Evolutionary conservation across 1,140 invertebrate genomes (phyloP), one percentile per base, ranked within the genome.

Genomic region (Drosophila saltans): DNA sequence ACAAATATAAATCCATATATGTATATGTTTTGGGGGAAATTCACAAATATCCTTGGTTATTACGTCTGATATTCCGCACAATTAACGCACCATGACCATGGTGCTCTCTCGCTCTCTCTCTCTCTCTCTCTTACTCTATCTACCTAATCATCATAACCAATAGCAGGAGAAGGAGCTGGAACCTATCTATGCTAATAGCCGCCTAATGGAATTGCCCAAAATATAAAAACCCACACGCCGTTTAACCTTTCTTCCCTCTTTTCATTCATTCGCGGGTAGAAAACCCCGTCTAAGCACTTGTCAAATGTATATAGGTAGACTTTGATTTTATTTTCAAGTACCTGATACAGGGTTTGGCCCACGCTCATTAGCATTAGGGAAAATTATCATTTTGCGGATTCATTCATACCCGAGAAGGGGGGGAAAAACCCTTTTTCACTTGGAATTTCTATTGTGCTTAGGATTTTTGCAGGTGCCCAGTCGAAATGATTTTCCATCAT

Each of bases 61-160:
- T 89, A 89, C 85, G 84, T 89, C 84, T 88, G 83, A 89, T 83
- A 88, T 88, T 88, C 84, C 84, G 63, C 70, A 65, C 80, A 83
- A 88, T 86, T 70, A 82, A 69, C 71, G 43, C 36, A 45, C 64
- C 75, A 76, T 75, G 63, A 24, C 68, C 70, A n/a, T 66, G 58
- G 48, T 67, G 73, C 57, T 71, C 36, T 62, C 64, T 52, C 4
- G 28, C 2, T 30, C 2, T 0, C 28, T 36, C 33, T 36, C 4
- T 36, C 33, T 6, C 33, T 36, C 6, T 36, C 33, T 36, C 33
- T 36, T 5, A 4, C 33, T 36, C 33, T 7, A 2, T 36, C 72
- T 81, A 88, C 78, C 80, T 89, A 83, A 84, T 84, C 59, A 84
- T 80, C 77, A 72, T 69, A 2, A 36, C 33, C 33, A 6, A 36